phyloP scores from a whole-genome alignment of 92 coral and sea anemone genomes.

The Epizoanthus ramosus region DNA sequence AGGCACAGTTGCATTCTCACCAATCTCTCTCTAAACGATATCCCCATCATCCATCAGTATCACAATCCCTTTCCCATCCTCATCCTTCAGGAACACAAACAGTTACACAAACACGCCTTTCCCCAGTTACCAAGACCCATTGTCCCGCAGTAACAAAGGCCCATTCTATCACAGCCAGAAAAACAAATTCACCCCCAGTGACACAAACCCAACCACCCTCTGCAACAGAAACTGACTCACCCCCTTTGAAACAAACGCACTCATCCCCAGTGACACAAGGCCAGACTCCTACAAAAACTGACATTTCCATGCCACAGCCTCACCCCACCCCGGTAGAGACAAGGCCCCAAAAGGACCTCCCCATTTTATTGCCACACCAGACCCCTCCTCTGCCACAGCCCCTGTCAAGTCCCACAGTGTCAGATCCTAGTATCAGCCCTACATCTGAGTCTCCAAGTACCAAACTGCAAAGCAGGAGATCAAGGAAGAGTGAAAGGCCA shows the following conservation, averaged over 20 bases:
- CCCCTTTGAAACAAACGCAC: slow-evolving; percentile 8
- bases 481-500: slow-evolving; percentile 66
- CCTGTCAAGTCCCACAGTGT: slow-evolving; percentile 34
- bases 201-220: not conserved
- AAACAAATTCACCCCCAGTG: not conserved
- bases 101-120: not conserved
- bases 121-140: slow-evolving; percentile 10
- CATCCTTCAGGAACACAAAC: not conserved
- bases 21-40: not conserved
- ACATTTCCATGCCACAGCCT: not conserved
- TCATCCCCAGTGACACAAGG: not conserved
- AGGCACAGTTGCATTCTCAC: slow-evolving; percentile 25
- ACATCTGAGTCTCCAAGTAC: slow-evolving; percentile 52
- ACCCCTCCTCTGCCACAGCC: slow-evolving; percentile 19
- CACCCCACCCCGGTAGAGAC: slow-evolving; percentile 18
- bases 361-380: not conserved
- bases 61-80: slow-evolving; percentile 13
- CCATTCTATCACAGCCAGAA: not conserved
- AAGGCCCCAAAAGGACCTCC: not conserved
- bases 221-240: not conserved
- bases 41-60: not conserved
- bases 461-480: slow-evolving; percentile 58
- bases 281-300: not conserved
- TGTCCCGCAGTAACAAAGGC: not conserved
- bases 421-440: slow-evolving; percentile 59